phyloP scores from a whole-genome alignment of 2,888 invertebrate species.

The Cheilosia soror region DNA sequence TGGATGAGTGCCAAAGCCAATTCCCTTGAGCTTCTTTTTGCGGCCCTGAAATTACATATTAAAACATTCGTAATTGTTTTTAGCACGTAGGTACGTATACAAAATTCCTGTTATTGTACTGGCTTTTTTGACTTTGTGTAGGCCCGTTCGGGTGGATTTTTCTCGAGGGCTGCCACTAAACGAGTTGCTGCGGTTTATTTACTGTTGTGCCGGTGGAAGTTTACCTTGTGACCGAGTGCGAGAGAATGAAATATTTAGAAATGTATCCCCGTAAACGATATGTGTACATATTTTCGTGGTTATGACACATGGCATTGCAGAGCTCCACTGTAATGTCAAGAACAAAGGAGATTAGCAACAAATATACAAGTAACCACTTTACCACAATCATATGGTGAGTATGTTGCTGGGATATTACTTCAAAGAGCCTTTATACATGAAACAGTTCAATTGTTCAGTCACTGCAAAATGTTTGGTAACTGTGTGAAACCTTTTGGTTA shows the following conservation, averaged over 20 bases:
- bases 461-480: no score
- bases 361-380: no score
- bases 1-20: conserved; percentile 20
- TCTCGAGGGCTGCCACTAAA: background rate
- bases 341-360: background rate
- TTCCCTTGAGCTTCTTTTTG: conserved; percentile 45
- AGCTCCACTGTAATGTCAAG: background rate
- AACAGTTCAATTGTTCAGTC: no score
- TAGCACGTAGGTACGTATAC: conserved; percentile 29
- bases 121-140: background rate
- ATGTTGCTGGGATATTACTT: no score
- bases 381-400: no score
- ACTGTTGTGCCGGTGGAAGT: conserved; percentile 7
- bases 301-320: background rate
- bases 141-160: conserved; percentile 9
- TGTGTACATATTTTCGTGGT: background rate
- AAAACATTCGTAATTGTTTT: conserved; percentile 59
- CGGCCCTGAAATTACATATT: conserved; percentile 41
- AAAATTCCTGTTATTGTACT: conserved; percentile 19
- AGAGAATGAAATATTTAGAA: background rate
- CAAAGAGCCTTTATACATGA: no score
- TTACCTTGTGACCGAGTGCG: conserved; percentile 27
- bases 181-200: conserved; percentile 24
- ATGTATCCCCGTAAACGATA: background rate
- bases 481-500: no score